Evolutionary conservation across 2,888 invertebrate genomes (phyloP), one percentile per base, ranked within the genome.

Genomic region (Hydroisotoma schaefferi): DNA sequence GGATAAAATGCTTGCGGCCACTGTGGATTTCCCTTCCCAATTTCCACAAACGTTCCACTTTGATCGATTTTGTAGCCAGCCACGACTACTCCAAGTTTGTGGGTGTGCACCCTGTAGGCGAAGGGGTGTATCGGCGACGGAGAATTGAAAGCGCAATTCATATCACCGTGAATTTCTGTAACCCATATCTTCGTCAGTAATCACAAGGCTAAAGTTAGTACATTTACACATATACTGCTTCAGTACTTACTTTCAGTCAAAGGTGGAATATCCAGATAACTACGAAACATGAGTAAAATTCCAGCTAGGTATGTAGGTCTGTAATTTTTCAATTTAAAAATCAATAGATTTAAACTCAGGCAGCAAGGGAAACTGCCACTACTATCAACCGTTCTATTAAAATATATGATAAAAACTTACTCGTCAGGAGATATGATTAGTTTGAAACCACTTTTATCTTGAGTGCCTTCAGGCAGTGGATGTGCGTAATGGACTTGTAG

Each of bases 1-100:
- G 80, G 80, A 73, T 82, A 82, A 75, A 83, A 83, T 15, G 82
- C 78, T 77, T 83, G 83, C 1, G 83, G 83, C 82, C 82, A 82
- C 68, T 82, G 81, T 1, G 83, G 83, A 73, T 82, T 82, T 44
- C 82, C 80, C 72, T 81, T 81, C 26, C 72, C 74, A 40, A 74
- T 70, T 57, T 81, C 71, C 2, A 69, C 73, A 74, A 76, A 77
- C 26, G 72, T 58, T 10, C 72, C 59, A 61, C 51, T 53, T 61
- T 66, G 8, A 54, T 75, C 73, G 57, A 75, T 75, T 37, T 74
- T 73, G 61, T 77, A 78, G 29, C 76, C 79, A 2, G 78, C 75
- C 5, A 80, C 77, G 20, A 80, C 79, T 2, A 64, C 73, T 73
- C 80, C 79, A 48, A 82, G 75, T 27, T 75, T 73, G 73, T 83